Conservation (phyloP, 2,797 vertebrate genomes). For the Pangasius djambal region DNA sequence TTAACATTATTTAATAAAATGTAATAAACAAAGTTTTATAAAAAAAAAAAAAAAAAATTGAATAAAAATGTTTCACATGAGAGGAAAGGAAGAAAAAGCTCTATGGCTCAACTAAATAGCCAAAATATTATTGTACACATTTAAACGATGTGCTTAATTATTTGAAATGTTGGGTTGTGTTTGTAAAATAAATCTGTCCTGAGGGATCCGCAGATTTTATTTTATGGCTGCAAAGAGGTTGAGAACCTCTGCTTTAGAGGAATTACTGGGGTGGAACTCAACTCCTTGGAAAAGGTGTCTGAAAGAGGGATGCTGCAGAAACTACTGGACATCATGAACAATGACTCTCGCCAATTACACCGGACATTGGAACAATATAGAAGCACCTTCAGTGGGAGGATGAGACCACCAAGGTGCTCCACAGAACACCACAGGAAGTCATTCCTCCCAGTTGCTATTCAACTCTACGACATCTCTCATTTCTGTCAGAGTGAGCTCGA, state of each 20-base stretch:
- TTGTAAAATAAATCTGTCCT: not conserved
- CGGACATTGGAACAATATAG: not conserved
- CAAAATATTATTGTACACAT: not conserved
- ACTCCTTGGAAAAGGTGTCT: not conserved
- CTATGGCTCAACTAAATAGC: not conserved
- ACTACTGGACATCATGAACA: not conserved
- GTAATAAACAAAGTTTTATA: not conserved
- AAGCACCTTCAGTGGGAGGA: not conserved
- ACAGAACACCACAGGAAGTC: not conserved
- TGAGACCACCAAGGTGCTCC: not conserved
- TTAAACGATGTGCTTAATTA: not conserved
- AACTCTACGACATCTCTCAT: not conserved
- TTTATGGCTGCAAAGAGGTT: not conserved
- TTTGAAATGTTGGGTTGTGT: not conserved
- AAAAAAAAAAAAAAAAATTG: not conserved
- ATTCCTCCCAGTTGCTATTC: not conserved
- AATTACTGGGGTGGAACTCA: not conserved
- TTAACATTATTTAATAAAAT: not conserved
- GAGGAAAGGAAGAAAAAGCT: not conserved
- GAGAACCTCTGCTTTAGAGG: not conserved
- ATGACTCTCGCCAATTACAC: not conserved
- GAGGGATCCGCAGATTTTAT: not conserved
- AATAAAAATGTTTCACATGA: not conserved
- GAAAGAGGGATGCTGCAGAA: not conserved
- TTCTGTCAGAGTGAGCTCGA: not conserved